Conservation (phyloP, 2,797 vertebrate genomes). For the Neosilurus hyrtlii region DNA sequence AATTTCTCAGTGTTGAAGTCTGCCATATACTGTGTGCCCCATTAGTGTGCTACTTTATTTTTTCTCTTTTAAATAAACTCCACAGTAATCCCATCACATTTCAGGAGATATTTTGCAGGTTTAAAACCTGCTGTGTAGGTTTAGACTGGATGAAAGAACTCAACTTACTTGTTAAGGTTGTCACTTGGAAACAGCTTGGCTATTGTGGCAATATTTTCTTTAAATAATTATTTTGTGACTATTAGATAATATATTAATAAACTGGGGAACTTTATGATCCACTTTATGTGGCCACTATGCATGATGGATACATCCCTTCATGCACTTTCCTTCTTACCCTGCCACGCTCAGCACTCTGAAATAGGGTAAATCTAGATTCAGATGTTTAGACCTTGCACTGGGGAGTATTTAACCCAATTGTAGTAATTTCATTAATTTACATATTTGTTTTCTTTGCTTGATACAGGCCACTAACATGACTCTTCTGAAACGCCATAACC, state of each 20-base stretch:
- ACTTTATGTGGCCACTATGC: background rate
- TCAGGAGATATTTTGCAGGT: background rate
- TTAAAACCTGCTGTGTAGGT: background rate
- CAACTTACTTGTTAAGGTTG: background rate
- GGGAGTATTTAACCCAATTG: no score
- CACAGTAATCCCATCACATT: background rate
- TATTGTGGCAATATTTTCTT: background rate
- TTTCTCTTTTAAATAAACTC: background rate
- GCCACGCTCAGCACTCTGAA: no score
- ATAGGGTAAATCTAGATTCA: no score
- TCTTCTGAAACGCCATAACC: no score
- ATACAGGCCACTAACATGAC: no score
- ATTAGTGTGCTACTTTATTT: background rate
- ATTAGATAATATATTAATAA: background rate
- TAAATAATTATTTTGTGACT: background rate
- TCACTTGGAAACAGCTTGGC: background rate
- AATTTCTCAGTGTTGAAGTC: background rate
- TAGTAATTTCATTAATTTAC: no score
- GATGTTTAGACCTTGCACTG: no score
- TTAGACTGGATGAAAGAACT: background rate
- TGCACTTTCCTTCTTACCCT: no score
- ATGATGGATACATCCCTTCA: no score
- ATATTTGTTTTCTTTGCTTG: no score
- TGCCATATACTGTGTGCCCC: background rate
- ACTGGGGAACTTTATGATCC: background rate